Base-by-base conservation (phyloP, 2,888 invertebrate species). In the Druceiella hillmani region DNA sequence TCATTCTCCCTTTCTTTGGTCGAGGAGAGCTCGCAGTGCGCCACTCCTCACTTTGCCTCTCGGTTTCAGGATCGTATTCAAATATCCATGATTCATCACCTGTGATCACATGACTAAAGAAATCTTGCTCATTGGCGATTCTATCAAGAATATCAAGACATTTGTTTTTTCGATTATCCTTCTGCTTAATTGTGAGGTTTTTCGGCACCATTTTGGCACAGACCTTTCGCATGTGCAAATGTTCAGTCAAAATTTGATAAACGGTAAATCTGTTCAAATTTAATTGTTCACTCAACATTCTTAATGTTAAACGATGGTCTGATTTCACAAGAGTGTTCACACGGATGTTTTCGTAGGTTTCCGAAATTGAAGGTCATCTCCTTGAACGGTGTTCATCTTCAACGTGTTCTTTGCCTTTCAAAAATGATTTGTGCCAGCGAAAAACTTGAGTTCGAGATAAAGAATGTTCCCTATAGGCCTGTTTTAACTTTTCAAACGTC, bases 351-450 rank as follows among this genome's bases (percentile, higher is more conserved):
- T 43, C 41, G 39, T 45, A 33, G 36, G 41, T 45, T 42, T 37
- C 46, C 41, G 45, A 32, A 44, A 38, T 22, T 41, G 40, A 43
- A 43, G 45, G 45, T 33, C n/a, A n/a, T n/a, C 47, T 40, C 43
- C 43, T 38, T 37, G 40, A 40, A 33, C 45, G 41, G 34, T 24
- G 41, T 44, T 48, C 38, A 42, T 48, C 37, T 47, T 41, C 44
- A 38, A 39, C 40, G 32, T 32, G 38, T 35, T 46, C 40, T 38
- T 40, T 38, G 33, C 38, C 37, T 31, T 45, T 40, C 25, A 29
- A 31, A 41, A 45, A 45, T 33, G 24, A 24, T 36, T 39, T 38
- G 32, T 37, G 33, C 44, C 38, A 38, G 16, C 34, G n/a, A 41
- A 41, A 43, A 17, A 37, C 38, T 33, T 33, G 36, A 14, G 40